Conservation (phyloP, 2,888 invertebrate species). For the Drosophila setosimentum region DNA sequence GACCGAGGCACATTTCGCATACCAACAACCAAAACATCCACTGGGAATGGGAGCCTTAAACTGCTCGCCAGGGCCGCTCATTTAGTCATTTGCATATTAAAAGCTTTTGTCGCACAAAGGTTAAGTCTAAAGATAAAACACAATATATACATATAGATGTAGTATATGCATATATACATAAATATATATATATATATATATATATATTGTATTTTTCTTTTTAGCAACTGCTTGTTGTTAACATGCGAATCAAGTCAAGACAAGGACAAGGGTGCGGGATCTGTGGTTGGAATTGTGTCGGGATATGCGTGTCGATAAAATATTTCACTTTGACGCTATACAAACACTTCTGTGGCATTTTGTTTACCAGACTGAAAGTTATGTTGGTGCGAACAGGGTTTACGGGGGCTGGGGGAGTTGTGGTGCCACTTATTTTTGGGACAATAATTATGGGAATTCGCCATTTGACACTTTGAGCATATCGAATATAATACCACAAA, state of each 20-base stretch:
- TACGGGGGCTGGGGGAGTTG: neutral
- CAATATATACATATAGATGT: conserved; percentile 41
- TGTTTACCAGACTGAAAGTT: conserved; percentile 32
- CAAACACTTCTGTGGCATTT: conserved; percentile 76
- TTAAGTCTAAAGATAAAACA: conserved; percentile 79
- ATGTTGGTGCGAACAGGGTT: neutral
- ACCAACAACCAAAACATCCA: conserved; percentile 35
- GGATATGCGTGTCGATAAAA: conserved; percentile 77
- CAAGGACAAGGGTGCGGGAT: conserved; percentile 29
- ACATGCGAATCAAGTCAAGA: conserved; percentile 73
- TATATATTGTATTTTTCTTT: conserved; percentile 24
- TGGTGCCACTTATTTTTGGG: conserved; percentile 12
- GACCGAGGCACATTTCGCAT: conserved; percentile 69
- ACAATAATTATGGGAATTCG: conserved; percentile 31
- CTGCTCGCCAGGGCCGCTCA: conserved; percentile 56
- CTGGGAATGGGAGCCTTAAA: conserved; percentile 28
- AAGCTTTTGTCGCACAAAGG: conserved; percentile 82
- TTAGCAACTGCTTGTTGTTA: conserved; percentile 60
- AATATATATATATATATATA: conserved; percentile 2
- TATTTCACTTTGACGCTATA: conserved; percentile 76
- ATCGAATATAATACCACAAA: conserved; percentile 4
- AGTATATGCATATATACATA: conserved; percentile 12
- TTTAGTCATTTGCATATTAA: conserved; percentile 81
- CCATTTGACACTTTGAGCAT: conserved; percentile 42
- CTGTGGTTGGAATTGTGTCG: conserved; percentile 21